These are phyloP conservation scores for Strigamia crassipes DNA, from an alignment of 2,888 invertebrate species.

Conservation along the genomic window DNA sequence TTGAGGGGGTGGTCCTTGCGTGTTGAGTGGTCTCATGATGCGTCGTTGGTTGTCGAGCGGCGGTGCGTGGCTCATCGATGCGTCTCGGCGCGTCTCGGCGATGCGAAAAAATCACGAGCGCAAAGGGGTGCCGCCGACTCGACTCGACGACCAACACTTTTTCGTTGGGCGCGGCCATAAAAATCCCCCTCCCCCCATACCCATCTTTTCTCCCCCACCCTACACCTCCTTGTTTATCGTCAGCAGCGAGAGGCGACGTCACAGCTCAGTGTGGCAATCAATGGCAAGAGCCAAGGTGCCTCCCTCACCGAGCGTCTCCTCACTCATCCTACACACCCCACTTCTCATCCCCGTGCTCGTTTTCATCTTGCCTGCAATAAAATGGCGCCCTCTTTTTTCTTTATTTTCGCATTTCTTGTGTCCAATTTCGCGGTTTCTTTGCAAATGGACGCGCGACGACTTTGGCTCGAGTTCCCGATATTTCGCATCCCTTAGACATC, in stretches of 20 bases:
- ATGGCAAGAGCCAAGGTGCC: slow-evolving; percentile 46
- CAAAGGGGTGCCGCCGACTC: slow-evolving; percentile 44
- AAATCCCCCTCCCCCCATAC: slow-evolving; percentile 43
- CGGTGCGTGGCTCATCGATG: slow-evolving; percentile 40
- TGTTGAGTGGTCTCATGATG: slow-evolving; percentile 45
- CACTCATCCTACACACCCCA: background rate
- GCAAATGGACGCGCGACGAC: background rate
- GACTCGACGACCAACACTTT: slow-evolving; percentile 43
- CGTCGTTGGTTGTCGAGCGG: slow-evolving; percentile 15
- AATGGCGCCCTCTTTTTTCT: slow-evolving; percentile 12
- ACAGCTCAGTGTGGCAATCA: slow-evolving; percentile 43
- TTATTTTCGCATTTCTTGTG: background rate
- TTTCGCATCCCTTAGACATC: slow-evolving; percentile 12
- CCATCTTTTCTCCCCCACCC: slow-evolving; percentile 39
- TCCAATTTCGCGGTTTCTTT: background rate
- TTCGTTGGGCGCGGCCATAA: slow-evolving; percentile 44
- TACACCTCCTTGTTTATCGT: slow-evolving; percentile 45
- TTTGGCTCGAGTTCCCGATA: background rate
- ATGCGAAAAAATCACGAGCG: slow-evolving; percentile 45
- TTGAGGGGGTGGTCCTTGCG: slow-evolving; percentile 45
- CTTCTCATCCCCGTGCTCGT: slow-evolving; percentile 18
- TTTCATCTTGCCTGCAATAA: slow-evolving; percentile 32
- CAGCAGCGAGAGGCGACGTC: slow-evolving; percentile 43
- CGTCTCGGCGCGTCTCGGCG: slow-evolving; percentile 37
- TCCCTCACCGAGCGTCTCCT: slow-evolving; percentile 44